Percentiles rank a stretch among this genome's conserved stretches.
Evolutionary conservation across 2,113 vertebrate species (phyloP).

Genomic region (Microtus richardsoni): DNA sequence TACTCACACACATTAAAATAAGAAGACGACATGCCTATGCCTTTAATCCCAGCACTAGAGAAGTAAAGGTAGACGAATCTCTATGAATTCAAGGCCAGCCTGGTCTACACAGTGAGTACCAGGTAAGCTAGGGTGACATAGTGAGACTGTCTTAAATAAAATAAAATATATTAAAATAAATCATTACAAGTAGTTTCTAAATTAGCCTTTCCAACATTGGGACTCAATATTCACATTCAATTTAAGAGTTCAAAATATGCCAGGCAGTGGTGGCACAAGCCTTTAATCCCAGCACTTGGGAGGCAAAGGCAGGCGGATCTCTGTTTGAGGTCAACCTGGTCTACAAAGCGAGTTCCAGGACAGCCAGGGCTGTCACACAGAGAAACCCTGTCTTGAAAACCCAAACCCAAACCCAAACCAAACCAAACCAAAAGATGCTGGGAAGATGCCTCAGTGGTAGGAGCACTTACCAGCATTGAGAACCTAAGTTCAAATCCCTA

Average conservation of each 20-base stretch:
- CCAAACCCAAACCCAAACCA: background rate
- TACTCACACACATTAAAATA: background rate
- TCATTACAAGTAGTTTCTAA: background rate
- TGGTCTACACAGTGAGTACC: background rate
- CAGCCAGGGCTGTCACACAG: no score
- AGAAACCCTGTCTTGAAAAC: background rate
- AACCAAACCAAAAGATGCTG: background rate
- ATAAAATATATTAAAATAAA: background rate
- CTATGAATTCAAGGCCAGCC: background rate
- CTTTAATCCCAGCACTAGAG: background rate
- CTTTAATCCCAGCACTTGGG: no score
- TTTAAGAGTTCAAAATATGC: background rate
- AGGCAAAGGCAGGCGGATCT: no score
- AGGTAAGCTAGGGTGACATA: background rate
- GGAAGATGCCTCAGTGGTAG: background rate
- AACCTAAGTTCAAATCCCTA: background rate
- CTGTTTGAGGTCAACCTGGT: no score
- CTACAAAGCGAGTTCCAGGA: no score
- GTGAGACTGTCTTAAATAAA: background rate
- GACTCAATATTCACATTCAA: background rate
- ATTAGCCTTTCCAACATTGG: conserved; percentile 6
- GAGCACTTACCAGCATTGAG: background rate
- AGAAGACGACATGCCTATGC: background rate
- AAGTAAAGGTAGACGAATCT: background rate
- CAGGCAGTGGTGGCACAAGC: no score